A percentile compares a stretch with the other conserved stretches of the same genome.
Evolutionary conservation across 1,140 invertebrate genomes (phyloP).

Genomic region (Diabrotica undecimpunctata): DNA sequence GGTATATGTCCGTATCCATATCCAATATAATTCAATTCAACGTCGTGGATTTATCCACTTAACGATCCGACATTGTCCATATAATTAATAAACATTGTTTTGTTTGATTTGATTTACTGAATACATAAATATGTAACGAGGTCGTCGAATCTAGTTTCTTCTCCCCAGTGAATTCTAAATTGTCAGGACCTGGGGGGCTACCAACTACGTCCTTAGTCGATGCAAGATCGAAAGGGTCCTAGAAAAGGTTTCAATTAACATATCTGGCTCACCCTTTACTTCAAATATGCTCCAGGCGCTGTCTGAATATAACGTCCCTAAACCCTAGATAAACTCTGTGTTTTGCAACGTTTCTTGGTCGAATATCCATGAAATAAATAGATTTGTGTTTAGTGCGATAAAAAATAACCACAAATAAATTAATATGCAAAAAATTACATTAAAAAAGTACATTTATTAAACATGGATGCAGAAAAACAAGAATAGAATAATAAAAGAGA

Average conservation of each 20-base stretch:
- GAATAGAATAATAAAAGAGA: too few relatives aligned
- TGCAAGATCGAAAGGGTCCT: slow-evolving; percentile 1
- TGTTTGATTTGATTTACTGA: slow-evolving; percentile 12
- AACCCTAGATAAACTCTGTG: background rate
- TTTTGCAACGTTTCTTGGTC: too few relatives aligned
- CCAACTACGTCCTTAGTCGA: background rate
- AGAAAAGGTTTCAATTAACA: slow-evolving; percentile 10
- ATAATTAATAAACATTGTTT: slow-evolving; percentile 4
- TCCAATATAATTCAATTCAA: too few relatives aligned
- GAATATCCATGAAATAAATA: too few relatives aligned
- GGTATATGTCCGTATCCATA: too few relatives aligned
- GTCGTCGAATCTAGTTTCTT: background rate
- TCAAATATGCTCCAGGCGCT: background rate
- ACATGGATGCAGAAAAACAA: too few relatives aligned
- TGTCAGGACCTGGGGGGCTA: background rate
- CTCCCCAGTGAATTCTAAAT: slow-evolving; percentile 1
- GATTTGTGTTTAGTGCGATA: too few relatives aligned
- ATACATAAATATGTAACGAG: slow-evolving; percentile 9
- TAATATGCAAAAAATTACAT: too few relatives aligned
- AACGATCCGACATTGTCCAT: too few relatives aligned
- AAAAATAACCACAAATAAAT: too few relatives aligned
- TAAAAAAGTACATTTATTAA: too few relatives aligned
- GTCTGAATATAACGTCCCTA: background rate
- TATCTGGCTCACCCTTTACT: background rate
- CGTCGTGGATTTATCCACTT: too few relatives aligned